phyloP scores from a whole-genome alignment of 2,113 vertebrate genomes.

The Scopus umbretta region DNA sequence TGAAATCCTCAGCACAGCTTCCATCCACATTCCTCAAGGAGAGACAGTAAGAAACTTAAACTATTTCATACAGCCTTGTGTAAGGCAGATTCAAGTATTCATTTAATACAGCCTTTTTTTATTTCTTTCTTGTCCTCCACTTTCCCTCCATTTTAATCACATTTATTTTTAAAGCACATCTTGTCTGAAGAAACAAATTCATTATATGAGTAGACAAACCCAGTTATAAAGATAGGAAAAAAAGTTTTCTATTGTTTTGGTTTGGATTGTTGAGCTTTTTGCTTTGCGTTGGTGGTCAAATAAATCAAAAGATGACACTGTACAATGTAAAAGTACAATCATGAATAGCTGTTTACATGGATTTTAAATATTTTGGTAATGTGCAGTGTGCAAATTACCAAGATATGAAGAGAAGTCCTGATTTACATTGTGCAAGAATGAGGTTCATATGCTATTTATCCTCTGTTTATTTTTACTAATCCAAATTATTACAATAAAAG shows the following conservation, averaged over 20 bases:
- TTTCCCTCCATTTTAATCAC: neutral
- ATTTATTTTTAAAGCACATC: neutral
- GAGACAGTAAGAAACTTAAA: neutral
- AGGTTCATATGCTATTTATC: conserved; percentile 43
- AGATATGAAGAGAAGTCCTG: conserved; percentile 54
- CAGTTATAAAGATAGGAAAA: neutral
- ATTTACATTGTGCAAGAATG: conserved; percentile 64
- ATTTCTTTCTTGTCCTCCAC: neutral
- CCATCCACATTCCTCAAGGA: neutral
- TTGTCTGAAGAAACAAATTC: neutral
- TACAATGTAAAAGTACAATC: neutral
- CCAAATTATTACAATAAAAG: conserved; percentile 78
- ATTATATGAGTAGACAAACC: neutral
- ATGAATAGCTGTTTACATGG: conserved; percentile 28
- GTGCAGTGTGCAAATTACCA: conserved; percentile 30
- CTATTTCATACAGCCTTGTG: neutral
- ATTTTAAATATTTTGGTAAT: conserved; percentile 61
- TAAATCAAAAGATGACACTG: conserved; percentile 49
- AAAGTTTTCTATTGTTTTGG: neutral
- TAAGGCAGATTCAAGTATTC: neutral
- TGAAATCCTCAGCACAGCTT: neutral
- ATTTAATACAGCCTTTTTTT: neutral
- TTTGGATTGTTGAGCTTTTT: neutral
- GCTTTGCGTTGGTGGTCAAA: neutral
- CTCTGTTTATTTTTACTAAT: conserved; percentile 76